Percentiles rank a stretch among this genome's conserved stretches.
Conservation (phyloP, 2,113 vertebrate genomes). For the Cisticola juncidis region DNA sequence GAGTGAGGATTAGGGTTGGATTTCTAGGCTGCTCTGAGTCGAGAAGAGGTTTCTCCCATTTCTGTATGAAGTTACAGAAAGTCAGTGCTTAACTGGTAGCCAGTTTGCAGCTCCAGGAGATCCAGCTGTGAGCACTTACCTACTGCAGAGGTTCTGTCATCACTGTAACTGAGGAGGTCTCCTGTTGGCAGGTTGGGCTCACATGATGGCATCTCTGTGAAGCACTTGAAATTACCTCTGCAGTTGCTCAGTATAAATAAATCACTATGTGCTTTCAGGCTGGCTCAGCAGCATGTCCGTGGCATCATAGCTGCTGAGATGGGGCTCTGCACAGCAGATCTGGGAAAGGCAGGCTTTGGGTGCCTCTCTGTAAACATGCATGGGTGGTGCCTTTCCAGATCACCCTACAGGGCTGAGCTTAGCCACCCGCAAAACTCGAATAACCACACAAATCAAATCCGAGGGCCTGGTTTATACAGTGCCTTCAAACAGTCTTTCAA, state of each 20-base stretch:
- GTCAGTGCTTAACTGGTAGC: fast-evolving
- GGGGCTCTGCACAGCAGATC: neutral
- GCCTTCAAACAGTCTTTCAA: neutral
- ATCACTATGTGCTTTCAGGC: neutral
- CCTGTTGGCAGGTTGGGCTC: neutral
- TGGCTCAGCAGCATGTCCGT: neutral
- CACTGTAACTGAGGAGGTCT: neutral
- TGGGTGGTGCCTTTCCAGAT: neutral
- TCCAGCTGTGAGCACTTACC: neutral
- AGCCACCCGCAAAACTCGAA: neutral
- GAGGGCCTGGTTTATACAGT: neutral
- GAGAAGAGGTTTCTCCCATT: neutral
- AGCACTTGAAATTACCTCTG: neutral
- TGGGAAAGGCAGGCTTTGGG: neutral
- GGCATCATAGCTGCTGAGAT: fast-evolving
- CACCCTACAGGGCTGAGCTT: neutral
- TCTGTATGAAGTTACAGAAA: fast-evolving
- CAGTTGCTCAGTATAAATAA: neutral
- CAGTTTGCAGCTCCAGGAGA: neutral
- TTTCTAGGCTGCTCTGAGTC: neutral
- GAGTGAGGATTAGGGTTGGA: neutral
- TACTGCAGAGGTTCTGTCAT: neutral
- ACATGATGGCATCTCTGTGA: neutral
- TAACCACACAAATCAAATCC: neutral
- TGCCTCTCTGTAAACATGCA: neutral